A percentile compares a stretch with the other conserved stretches of the same genome.
Evolutionary conservation across 2,797 vertebrate genomes (phyloP).

Genomic region (Sarcoramphus papa): DNA sequence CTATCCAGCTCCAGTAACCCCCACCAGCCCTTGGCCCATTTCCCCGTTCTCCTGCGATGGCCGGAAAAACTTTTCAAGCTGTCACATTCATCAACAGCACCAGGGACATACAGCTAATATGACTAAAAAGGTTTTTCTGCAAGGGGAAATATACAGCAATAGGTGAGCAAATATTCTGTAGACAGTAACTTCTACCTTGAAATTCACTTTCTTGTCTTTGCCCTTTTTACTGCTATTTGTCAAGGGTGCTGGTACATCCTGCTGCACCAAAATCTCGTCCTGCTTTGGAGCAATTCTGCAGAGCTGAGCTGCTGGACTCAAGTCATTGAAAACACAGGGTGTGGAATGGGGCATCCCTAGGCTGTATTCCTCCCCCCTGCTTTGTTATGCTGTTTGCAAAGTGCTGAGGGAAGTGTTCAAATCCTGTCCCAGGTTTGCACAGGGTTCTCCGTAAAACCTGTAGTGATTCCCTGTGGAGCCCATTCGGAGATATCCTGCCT

Average conservation of each 20-base stretch:
- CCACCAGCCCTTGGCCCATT: not conserved
- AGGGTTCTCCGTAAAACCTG: not conserved
- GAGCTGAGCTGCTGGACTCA: not conserved
- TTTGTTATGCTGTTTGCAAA: not conserved
- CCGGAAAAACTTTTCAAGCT: not conserved
- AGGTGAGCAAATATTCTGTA: not conserved
- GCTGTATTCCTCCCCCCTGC: not conserved
- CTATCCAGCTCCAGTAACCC: not conserved
- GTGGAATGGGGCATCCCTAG: not conserved
- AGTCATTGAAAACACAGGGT: not conserved
- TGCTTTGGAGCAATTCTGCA: not conserved
- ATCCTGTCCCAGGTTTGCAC: not conserved
- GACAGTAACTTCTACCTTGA: not conserved
- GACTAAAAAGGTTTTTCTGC: not conserved
- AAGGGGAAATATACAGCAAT: not conserved
- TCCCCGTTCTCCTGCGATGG: not conserved
- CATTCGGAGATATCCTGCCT: not conserved
- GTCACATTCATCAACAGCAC: not conserved
- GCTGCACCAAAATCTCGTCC: not conserved
- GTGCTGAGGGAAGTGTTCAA: not conserved
- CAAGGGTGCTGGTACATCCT: not conserved
- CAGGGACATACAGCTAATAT: not conserved
- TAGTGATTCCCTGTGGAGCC: not conserved
- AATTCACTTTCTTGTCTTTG: not conserved
- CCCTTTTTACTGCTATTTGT: not conserved